Evolutionary conservation across 2,888 invertebrate genomes (phyloP).

Genomic region (Drosophila atripex): DNA sequence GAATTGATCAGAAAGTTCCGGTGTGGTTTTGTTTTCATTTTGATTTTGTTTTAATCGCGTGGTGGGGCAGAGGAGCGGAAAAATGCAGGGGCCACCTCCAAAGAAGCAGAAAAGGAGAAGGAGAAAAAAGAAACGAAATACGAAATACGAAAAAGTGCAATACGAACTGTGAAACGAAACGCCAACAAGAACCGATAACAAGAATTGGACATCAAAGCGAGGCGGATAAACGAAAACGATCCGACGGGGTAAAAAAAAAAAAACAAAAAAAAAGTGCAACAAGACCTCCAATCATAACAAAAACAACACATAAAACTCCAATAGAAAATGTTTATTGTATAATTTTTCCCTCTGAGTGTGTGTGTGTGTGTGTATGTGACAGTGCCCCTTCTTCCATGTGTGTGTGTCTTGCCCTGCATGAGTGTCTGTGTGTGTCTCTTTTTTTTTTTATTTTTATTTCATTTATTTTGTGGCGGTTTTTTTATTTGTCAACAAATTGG

Average conservation of each 20-base stretch:
- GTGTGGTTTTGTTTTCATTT: conserved; percentile 49
- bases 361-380: conserved; percentile 15
- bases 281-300: conserved; percentile 26
- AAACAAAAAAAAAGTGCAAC: neutral
- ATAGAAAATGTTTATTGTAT: conserved; percentile 73
- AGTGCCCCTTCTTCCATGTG: conserved; percentile 1
- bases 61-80: neutral
- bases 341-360: conserved; percentile 50
- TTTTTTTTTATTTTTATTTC: conserved; percentile 55
- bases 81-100: neutral
- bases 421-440: conserved; percentile 41
- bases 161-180: neutral
- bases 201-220: neutral
- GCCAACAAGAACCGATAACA: neutral
- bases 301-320: conserved; percentile 45
- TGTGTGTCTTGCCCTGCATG: conserved; percentile 17
- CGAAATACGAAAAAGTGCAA: conserved; percentile 7
- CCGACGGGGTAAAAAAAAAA: neutral
- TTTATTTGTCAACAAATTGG: conserved; percentile 65
- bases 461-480: conserved; percentile 27
- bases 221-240: neutral
- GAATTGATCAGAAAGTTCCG: conserved; percentile 33
- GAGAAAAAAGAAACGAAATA: too few relatives aligned
- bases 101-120: too few relatives aligned
- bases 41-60: conserved; percentile 3